phyloP scores from a whole-genome alignment of 2,888 invertebrate genomes.

The Plebejus anna region DNA sequence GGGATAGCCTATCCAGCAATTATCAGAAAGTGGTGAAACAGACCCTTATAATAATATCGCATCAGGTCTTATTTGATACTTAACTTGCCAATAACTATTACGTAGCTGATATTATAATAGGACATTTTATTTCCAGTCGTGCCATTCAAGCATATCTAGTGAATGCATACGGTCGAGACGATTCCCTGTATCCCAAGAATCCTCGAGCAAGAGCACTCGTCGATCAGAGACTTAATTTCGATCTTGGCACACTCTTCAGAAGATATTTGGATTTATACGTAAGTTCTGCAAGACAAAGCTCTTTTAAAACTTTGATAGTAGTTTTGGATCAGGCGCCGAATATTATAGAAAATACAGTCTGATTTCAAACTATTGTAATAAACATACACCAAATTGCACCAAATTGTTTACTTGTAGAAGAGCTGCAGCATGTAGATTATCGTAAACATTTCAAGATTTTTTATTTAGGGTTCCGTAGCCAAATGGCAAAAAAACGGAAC shows the following conservation, averaged over 20 bases:
- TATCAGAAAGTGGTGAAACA: too few relatives aligned
- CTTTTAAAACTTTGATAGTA: background rate
- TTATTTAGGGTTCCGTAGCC: too few relatives aligned
- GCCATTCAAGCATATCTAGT: constrained; percentile 84
- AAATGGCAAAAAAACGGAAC: too few relatives aligned
- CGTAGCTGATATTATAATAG: too few relatives aligned
- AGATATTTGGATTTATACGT: constrained; percentile 79
- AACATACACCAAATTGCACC: background rate
- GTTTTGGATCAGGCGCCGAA: background rate
- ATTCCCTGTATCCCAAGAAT: constrained; percentile 82
- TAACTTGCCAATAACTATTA: too few relatives aligned
- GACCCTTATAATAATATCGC: too few relatives aligned
- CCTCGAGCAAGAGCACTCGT: constrained; percentile 81
- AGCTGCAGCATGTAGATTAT: too few relatives aligned
- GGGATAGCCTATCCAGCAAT: too few relatives aligned
- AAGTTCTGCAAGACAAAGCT: constrained; percentile 50
- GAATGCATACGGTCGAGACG: constrained; percentile 83
- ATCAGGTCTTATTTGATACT: too few relatives aligned
- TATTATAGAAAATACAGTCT: background rate
- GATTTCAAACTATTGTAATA: background rate
- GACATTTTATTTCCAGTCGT: constrained; percentile 69
- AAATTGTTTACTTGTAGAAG: too few relatives aligned
- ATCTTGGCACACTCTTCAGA: constrained; percentile 77
- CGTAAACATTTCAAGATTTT: too few relatives aligned
- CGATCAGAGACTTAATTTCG: constrained; percentile 82